phyloP scores from a whole-genome alignment of 2,888 invertebrate genomes.

The Lathronympha strigana region DNA sequence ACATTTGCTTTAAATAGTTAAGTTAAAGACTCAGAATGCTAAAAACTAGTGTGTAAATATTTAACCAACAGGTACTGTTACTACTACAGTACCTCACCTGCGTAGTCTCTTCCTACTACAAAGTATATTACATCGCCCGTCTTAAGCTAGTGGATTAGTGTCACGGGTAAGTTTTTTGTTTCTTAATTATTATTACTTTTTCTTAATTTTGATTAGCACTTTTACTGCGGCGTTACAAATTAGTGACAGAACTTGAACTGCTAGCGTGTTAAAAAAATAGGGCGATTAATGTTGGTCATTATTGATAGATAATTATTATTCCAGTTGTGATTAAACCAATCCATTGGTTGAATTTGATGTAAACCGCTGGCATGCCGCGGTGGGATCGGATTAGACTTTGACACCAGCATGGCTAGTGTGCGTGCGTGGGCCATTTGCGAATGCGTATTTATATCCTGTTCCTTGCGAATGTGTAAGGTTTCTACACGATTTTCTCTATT shows the following conservation, averaged over 20 bases:
- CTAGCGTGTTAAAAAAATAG: constrained; percentile 16
- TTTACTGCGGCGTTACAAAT: constrained; percentile 3
- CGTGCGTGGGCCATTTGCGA: constrained; percentile 58
- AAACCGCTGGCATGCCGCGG: constrained; percentile 49
- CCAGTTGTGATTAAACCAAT: constrained; percentile 10
- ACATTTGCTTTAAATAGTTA: constrained; percentile 13
- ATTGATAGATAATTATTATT: constrained; percentile 15
- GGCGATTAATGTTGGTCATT: not conserved
- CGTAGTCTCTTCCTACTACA: constrained; percentile 42
- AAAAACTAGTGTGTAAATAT: constrained; percentile 52
- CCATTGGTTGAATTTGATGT: constrained; percentile 48
- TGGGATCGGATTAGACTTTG: constrained; percentile 74
- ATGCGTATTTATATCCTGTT: constrained; percentile 60
- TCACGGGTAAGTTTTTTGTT: constrained; percentile 14
- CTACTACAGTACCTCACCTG: constrained; percentile 55
- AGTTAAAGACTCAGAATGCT: constrained; percentile 43
- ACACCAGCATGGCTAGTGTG: constrained; percentile 67
- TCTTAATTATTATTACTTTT: not conserved
- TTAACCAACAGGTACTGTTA: constrained; percentile 57
- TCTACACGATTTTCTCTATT: constrained; percentile 53
- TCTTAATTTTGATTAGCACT: not conserved
- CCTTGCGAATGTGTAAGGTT: constrained; percentile 54
- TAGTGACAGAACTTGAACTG: constrained; percentile 3
- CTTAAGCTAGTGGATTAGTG: constrained; percentile 31
- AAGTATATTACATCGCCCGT: constrained; percentile 4